These are phyloP conservation scores for Zosterops hypoxanthus DNA, from an alignment of 2,113 vertebrate species.

Conservation along the genomic window DNA sequence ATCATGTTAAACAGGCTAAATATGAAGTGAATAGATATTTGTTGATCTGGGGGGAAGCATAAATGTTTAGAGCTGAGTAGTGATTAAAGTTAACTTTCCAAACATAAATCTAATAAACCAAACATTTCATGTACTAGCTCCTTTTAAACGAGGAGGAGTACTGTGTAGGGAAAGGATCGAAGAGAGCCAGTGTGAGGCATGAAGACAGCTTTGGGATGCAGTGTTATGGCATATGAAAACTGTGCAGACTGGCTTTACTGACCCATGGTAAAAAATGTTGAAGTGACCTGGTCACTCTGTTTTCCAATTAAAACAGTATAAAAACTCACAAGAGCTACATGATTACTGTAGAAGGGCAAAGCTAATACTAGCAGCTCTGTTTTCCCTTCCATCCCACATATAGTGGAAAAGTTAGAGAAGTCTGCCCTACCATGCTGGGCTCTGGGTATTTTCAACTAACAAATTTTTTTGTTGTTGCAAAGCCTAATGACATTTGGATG, in stretches of 20 bases:
- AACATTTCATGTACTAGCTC: background rate
- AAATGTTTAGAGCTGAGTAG: background rate
- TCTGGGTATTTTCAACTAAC: background rate
- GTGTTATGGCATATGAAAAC: fast-evolving
- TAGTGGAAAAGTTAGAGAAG: background rate
- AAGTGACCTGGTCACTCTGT: fast-evolving
- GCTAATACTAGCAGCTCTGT: background rate
- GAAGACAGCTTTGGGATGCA: background rate
- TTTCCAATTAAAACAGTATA: background rate
- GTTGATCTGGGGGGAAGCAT: background rate
- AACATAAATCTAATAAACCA: background rate
- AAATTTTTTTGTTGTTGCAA: background rate
- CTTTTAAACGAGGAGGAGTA: background rate
- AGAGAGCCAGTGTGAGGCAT: background rate
- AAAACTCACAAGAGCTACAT: background rate
- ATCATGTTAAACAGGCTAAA: background rate
- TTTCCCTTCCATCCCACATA: background rate
- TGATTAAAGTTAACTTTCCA: background rate
- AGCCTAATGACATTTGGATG: background rate
- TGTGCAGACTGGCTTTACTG: background rate
- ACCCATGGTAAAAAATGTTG: background rate
- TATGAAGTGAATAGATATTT: background rate
- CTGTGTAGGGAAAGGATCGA: background rate
- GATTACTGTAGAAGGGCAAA: background rate
- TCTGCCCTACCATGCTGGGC: background rate